A percentile compares a stretch with the other conserved stretches of the same genome.
Conservation (phyloP, 2,797 vertebrate genomes). For the Aselliscus stoliczkanus region DNA sequence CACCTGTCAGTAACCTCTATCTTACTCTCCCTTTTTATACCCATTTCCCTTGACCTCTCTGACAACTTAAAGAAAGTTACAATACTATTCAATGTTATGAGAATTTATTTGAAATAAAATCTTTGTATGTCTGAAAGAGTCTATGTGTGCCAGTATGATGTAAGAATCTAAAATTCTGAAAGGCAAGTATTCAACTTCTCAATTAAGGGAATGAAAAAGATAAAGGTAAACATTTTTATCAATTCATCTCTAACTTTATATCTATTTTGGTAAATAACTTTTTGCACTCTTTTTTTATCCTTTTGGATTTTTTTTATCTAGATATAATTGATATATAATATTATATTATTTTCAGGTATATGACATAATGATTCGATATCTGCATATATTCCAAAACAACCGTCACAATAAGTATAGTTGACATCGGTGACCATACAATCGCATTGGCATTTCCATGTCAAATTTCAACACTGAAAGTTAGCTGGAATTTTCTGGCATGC, state of each 20-base stretch:
- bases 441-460: neutral
- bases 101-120: constrained; percentile 2
- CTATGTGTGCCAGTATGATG: neutral
- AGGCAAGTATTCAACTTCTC: neutral
- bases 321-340: neutral
- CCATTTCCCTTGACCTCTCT: neutral
- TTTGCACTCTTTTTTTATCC: neutral
- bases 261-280: neutral
- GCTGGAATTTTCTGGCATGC: neutral
- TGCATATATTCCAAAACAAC: neutral
- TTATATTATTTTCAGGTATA: neutral
- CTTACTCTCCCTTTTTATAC: neutral
- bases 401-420: neutral
- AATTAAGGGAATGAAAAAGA: neutral
- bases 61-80: neutral
- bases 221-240: neutral
- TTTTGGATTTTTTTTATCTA: neutral
- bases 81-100: neutral
- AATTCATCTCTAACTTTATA: neutral
- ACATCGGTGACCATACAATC: neutral
- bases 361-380: neutral
- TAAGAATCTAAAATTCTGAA: neutral
- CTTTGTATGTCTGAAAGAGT: neutral
- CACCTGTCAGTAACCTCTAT: neutral
- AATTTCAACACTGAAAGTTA: neutral